Evolutionary conservation across 2,888 invertebrate species (phyloP).

Genomic region (Philereme vetulata): DNA sequence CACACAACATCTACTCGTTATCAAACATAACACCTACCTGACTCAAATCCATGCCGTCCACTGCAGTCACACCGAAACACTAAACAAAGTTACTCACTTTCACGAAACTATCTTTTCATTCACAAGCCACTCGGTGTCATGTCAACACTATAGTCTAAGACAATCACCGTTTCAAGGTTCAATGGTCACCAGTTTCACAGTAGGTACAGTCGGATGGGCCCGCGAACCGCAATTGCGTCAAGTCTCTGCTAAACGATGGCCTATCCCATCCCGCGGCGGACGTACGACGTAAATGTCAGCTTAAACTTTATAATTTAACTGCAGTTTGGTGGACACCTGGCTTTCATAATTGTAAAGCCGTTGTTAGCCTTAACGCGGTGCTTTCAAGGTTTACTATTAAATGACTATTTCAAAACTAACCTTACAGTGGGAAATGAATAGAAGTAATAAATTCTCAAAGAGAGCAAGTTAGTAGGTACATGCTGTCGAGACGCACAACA

Average conservation of each 20-base stretch:
- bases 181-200: not conserved
- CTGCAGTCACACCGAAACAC: conserved; percentile 17
- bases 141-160: not conserved
- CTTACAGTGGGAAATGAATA: too few relatives aligned
- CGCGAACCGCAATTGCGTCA: conserved; percentile 10
- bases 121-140: not conserved
- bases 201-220: not conserved
- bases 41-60: conserved; percentile 57
- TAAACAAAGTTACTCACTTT: conserved; percentile 14
- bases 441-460: too few relatives aligned
- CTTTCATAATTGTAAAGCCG: not conserved
- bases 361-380: not conserved
- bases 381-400: not conserved
- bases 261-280: conserved; percentile 12
- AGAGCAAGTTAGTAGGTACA: too few relatives aligned
- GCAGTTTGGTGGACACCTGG: not conserved
- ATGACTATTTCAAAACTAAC: too few relatives aligned
- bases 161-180: not conserved
- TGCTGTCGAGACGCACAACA: too few relatives aligned
- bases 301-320: not conserved
- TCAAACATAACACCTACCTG: conserved; percentile 51
- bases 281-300: conserved; percentile 20
- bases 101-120: not conserved
- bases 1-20: too few relatives aligned
- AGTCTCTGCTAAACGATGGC: conserved; percentile 15